A percentile compares a stretch with the other conserved stretches of the same genome.
Conservation (phyloP, 2,113 vertebrate species). For the Castor canadensis region DNA sequence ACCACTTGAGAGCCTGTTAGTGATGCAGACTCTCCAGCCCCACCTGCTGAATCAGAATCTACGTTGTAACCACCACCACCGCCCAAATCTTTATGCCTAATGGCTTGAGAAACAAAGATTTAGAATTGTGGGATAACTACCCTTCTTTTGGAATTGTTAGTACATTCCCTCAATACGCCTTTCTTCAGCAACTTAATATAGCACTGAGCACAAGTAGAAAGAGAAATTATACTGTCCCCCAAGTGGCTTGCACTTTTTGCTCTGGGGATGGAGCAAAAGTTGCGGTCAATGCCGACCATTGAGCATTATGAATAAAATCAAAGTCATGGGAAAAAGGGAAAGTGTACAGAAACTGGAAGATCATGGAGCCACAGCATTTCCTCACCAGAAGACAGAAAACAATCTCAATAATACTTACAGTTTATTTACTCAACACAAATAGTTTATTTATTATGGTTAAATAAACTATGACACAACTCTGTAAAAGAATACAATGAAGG, state of each 20-base stretch:
- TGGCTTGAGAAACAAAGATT: too few relatives aligned
- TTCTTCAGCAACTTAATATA: not conserved
- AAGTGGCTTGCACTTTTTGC: not conserved
- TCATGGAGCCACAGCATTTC: not conserved
- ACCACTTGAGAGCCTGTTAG: not conserved
- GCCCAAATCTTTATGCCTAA: not conserved
- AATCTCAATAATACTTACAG: not conserved
- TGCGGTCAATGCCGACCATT: not conserved
- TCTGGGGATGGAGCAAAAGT: not conserved
- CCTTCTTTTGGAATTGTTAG: not conserved
- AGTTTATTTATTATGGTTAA: too few relatives aligned
- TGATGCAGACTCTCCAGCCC: not conserved
- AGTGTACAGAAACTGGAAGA: not conserved
- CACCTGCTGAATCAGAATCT: not conserved
- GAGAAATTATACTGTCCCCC: not conserved
- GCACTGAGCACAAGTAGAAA: too few relatives aligned
- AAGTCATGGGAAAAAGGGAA: not conserved
- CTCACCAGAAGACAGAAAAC: not conserved
- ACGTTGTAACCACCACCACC: not conserved
- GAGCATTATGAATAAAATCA: constrained; percentile 8
- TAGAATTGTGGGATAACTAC: not conserved
- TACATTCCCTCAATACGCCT: not conserved
- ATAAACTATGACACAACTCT: not conserved
- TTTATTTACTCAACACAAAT: not conserved
- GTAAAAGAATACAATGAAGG: constrained; percentile 3